Evolutionary conservation across 1,140 invertebrate genomes (phyloP).

Genomic region (Rhagoletis zephyria): DNA sequence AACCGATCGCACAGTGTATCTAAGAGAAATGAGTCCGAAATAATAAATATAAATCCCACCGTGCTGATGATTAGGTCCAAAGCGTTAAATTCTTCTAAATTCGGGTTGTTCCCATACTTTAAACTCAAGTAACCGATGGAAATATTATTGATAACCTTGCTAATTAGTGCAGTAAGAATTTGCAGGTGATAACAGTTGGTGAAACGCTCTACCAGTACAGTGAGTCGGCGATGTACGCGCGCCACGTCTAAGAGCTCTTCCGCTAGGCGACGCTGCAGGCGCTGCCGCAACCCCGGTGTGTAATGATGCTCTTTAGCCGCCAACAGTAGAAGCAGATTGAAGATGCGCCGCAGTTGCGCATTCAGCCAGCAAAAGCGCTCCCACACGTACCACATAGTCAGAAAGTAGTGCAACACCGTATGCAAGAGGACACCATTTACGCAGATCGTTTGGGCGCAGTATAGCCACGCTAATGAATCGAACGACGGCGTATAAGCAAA

Average conservation of each 20-base stretch:
- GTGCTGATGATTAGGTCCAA: neutral
- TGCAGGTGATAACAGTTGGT: constrained; percentile 15
- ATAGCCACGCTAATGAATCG: neutral
- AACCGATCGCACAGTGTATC: constrained; percentile 13
- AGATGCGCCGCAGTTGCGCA: neutral
- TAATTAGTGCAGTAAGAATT: neutral
- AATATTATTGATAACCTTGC: constrained; percentile 25
- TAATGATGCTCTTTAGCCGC: neutral
- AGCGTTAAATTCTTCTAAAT: neutral
- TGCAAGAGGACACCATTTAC: neutral
- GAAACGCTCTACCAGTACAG: neutral
- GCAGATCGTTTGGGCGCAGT: neutral
- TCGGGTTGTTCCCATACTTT: neutral
- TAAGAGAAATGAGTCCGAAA: neutral
- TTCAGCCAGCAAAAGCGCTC: constrained; percentile 26
- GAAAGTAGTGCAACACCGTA: constrained; percentile 23
- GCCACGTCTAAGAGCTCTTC: neutral
- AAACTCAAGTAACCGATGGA: constrained; percentile 25
- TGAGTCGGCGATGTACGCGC: neutral
- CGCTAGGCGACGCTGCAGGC: neutral
- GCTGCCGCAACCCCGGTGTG: neutral
- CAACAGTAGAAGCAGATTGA: neutral
- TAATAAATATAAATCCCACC: neutral
- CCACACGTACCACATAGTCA: constrained; percentile 30
- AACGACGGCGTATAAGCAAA: neutral